phyloP scores from a whole-genome alignment of 2,888 invertebrate genomes.

The Panopea generosa region DNA sequence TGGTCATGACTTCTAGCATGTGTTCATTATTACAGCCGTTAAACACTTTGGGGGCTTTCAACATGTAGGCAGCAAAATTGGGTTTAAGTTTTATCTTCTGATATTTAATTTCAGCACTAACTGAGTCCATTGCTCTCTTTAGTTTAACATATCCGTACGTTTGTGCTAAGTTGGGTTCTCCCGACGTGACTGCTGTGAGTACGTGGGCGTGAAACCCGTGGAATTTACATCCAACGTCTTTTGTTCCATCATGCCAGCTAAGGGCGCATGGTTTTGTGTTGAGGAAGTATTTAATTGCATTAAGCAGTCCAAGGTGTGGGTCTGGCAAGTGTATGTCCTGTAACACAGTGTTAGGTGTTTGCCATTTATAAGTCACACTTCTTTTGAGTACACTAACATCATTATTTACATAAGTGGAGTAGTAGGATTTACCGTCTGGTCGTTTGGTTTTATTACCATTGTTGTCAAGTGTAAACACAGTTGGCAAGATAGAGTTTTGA shows the following conservation, averaged over 20 bases:
- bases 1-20: no score
- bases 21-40: no score
- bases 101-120: no score
- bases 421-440: background rate
- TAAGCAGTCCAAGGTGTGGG: no score
- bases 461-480: background rate
- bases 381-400: background rate
- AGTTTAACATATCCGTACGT: background rate
- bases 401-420: background rate
- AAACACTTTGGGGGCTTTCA: no score
- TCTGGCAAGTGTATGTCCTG: no score
- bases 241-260: background rate
- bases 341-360: no score
- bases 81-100: no score
- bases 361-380: background rate
- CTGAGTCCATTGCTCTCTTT: no score
- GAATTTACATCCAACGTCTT: background rate
- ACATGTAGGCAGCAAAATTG: no score
- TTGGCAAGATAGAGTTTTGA: background rate
- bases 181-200: background rate
- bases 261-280: background rate
- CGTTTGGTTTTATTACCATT: background rate
- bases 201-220: slow-evolving; percentile 11
- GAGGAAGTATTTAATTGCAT: no score
- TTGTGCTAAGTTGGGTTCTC: background rate